Evolutionary conservation across 2,797 vertebrate genomes (phyloP), one percentile per base, ranked within the genome.

Genomic region (Crenuchus spilurus): DNA sequence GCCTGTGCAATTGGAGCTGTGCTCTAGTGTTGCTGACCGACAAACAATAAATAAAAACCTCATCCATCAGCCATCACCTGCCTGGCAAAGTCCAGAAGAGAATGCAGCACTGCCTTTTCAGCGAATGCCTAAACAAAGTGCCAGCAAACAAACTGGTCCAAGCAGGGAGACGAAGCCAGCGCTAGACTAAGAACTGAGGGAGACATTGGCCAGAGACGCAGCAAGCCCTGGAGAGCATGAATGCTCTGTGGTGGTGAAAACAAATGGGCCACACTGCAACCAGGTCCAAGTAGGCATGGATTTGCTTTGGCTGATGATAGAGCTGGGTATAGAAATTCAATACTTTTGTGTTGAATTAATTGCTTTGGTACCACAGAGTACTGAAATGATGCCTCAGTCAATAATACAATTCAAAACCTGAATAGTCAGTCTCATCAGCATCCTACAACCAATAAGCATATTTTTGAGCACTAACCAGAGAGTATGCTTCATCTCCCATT

Each of bases 11-110:
- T 7, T 64, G 30, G 28, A 24, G 1, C 28, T 30, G 26, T 30
- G 51, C 26, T 54, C 28, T 37, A 41, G n/a, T 1, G 0, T 14
- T 66, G 66, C 46, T 62, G 66, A 58, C 14, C 26, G 39, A 70
- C 35, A 33, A 74, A 61, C 24, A 46, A 67, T 70, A 70, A 70
- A 77, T 51, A 74, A 60, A 42, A 70, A 49, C 58, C 22, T 42
- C 35, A 69, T 65, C 74, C 44, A 70, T 73, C 70, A 76, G 49
- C 28, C 26, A 22, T 52, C 49, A 55, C 35, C 51, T 69, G 64
- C 58, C 57, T 41, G 46, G 54, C 5, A 16, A 41, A 6, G 61
- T 44, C 60, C 57, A n/a, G 30, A 41, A 37, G 26, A 22, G 49
- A 70, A 41, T 28, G 52, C 52, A 55, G 16, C 18, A 14, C 51